Conservation (phyloP, 2,113 vertebrate genomes). For the Aramus guarauna region DNA sequence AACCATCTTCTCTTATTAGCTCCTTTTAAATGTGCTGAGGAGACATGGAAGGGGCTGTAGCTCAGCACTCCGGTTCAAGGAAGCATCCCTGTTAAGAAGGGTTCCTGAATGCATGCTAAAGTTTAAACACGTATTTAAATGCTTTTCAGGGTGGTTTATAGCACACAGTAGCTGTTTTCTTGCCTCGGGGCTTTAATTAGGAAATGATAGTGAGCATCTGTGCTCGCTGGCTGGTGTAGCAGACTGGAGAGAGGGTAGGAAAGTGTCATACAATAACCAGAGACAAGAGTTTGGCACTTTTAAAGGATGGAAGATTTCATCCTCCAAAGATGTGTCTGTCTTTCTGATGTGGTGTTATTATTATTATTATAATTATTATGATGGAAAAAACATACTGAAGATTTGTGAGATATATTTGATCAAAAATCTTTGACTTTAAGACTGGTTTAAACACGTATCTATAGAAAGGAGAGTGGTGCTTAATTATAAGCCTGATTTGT, state of each 20-base stretch:
- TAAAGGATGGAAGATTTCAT: background rate
- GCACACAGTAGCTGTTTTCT: background rate
- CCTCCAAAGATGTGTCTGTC: background rate
- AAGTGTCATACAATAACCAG: background rate
- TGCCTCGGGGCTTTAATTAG: background rate
- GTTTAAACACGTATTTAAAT: background rate
- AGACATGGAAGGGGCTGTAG: background rate
- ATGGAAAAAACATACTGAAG: background rate
- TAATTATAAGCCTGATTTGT: background rate
- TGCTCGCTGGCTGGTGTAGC: background rate
- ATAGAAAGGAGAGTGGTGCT: background rate
- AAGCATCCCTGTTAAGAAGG: background rate
- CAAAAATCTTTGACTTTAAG: background rate
- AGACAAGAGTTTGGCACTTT: background rate
- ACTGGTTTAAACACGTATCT: background rate
- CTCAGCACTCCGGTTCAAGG: background rate
- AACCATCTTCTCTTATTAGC: background rate
- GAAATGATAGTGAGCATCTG: slow-evolving; percentile 16
- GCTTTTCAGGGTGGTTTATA: slow-evolving; percentile 13
- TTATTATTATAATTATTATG: no score
- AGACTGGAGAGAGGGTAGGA: background rate
- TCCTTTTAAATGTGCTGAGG: background rate
- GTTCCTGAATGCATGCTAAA: background rate
- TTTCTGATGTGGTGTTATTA: background rate
- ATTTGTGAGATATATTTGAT: background rate